These are phyloP conservation scores for Craterocephalus amniculus DNA, from an alignment of 2,797 vertebrate species.

Conservation along the genomic window DNA sequence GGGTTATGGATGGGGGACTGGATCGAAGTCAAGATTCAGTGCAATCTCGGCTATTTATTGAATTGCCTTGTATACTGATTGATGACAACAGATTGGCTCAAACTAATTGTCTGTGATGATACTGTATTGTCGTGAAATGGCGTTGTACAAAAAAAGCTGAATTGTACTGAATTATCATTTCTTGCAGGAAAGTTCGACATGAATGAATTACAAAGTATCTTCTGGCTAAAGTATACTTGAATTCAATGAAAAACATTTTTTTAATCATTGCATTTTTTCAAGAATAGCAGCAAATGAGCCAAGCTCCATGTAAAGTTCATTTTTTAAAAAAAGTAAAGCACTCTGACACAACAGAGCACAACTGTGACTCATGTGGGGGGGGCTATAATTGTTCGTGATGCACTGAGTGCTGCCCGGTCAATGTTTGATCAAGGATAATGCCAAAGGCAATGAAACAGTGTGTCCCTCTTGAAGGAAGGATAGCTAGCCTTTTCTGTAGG, in stretches of 20 bases:
- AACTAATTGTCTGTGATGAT: too few species aligned
- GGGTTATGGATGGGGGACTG: too few species aligned
- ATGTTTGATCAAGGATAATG: slow-evolving; percentile 58
- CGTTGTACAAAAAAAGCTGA: too few species aligned
- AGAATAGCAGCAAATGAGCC: slow-evolving; percentile 17
- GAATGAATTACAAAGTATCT: slow-evolving; percentile 38
- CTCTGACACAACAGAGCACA: too few species aligned
- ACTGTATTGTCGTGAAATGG: too few species aligned
- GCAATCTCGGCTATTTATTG: too few species aligned
- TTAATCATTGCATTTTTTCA: slow-evolving; percentile 1
- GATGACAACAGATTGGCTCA: too few species aligned
- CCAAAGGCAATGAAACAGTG: slow-evolving; percentile 60
- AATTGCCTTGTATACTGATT: too few species aligned
- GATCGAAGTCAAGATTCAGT: too few species aligned
- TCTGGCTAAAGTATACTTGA: slow-evolving; percentile 35
- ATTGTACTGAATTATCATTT: slow-evolving; percentile 16
- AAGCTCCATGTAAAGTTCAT: slow-evolving; percentile 24
- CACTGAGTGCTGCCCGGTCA: slow-evolving; percentile 38
- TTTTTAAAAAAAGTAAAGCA: too few species aligned
- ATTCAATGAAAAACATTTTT: slow-evolving; percentile 24
- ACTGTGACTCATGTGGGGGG: slow-evolving; percentile 54
- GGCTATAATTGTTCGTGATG: slow-evolving; percentile 58
- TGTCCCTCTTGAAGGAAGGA: slow-evolving; percentile 42
- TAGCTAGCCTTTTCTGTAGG: slow-evolving; percentile 48
- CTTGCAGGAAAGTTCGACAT: slow-evolving; percentile 15